Percentiles rank a stretch among this genome's conserved stretches.
These are phyloP conservation scores for Herpailurus yagouaroundi DNA, from an alignment of 2,113 vertebrate species.

Conservation along the genomic window DNA sequence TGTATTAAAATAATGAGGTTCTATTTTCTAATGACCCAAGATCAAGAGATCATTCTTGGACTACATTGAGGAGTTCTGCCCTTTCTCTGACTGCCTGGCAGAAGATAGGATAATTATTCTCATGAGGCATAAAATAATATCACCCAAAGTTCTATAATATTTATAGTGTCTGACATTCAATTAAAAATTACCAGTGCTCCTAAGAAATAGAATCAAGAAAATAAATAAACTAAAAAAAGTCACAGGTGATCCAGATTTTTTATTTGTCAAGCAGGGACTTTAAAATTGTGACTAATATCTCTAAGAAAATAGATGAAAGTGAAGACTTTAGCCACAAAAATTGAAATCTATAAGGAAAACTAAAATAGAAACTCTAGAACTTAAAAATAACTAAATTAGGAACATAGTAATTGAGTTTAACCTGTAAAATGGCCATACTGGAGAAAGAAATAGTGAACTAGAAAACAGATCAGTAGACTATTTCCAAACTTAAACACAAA, in stretches of 20 bases:
- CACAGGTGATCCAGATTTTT: not conserved
- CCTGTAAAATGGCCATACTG: not conserved
- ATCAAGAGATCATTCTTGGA: not conserved
- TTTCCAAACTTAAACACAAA: not conserved
- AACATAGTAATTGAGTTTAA: not conserved
- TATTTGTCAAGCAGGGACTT: not conserved
- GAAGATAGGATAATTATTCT: not conserved
- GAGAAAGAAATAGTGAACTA: not conserved
- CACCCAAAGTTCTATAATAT: not conserved
- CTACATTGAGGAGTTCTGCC: not conserved
- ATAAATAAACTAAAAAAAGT: conserved; percentile 19
- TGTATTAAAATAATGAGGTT: not conserved
- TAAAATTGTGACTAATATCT: conserved; percentile 6
- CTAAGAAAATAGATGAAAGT: conserved; percentile 5
- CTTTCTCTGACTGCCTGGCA: not conserved
- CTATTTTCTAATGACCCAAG: not conserved
- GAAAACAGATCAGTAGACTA: not conserved
- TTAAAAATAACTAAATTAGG: not conserved
- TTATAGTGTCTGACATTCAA: not conserved
- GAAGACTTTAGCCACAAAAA: not conserved
- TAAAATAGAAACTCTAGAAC: not conserved
- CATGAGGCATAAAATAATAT: not conserved
- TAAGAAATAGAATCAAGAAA: not conserved
- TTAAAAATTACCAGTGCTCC: not conserved
- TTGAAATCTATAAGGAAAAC: not conserved